phyloP scores from a whole-genome alignment of 2,888 invertebrate species.

The Microctonus hyperodae region DNA sequence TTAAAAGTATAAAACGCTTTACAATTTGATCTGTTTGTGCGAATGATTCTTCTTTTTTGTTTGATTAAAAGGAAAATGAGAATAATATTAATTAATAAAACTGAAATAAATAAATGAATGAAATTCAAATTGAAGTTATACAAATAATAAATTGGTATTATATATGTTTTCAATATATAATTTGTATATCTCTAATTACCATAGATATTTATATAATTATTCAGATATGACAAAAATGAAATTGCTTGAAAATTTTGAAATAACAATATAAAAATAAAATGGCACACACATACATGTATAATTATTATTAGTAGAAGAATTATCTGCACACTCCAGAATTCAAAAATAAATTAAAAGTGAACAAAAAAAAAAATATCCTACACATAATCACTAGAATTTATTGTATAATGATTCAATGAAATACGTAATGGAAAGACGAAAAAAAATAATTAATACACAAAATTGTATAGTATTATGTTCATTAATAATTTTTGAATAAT shows the following conservation, averaged over 20 bases:
- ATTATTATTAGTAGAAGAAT: slow-evolving; percentile 43
- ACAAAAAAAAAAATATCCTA: slow-evolving; percentile 43
- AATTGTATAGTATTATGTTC: slow-evolving; percentile 27
- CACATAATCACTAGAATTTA: slow-evolving; percentile 59
- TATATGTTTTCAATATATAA: neutral
- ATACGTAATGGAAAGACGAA: slow-evolving; percentile 17
- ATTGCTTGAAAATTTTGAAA: slow-evolving; percentile 12
- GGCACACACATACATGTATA: neutral
- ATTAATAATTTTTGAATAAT: neutral
- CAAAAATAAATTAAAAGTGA: neutral
- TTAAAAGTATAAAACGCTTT: slow-evolving; percentile 48
- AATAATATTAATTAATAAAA: neutral
- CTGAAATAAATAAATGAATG: neutral
- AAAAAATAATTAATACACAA: slow-evolving; percentile 22
- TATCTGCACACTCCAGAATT: slow-evolving; percentile 44
- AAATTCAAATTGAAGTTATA: neutral
- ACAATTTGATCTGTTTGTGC: slow-evolving; percentile 49
- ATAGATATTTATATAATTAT: neutral
- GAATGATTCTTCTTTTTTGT: slow-evolving; percentile 44
- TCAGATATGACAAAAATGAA: slow-evolving; percentile 13
- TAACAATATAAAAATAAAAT: neutral
- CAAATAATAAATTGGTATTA: neutral
- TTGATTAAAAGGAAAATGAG: neutral
- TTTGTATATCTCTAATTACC: neutral
- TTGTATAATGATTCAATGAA: slow-evolving; percentile 34